Base-by-base conservation (phyloP, 2,888 invertebrate genomes). In the Spatulosminthurus flaviceps region DNA sequence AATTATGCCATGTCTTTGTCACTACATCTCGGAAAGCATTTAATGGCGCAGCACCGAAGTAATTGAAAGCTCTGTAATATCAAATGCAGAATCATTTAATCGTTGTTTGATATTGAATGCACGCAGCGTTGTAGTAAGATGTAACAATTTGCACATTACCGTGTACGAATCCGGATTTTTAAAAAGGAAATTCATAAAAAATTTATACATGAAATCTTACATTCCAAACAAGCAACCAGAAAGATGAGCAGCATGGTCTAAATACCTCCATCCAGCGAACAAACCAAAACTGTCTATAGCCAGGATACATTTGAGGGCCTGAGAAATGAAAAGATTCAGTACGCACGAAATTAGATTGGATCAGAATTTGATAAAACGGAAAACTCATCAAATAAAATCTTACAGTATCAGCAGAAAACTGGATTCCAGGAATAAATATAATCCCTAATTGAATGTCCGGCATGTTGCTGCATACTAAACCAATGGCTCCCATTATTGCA, bases 221-320 rank as follows among this genome's bases (percentile, higher is more conserved):
- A 98, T 91, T 90, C 98, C 98, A 89, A 94, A 95, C 61, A 94
- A 87, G 64, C 94, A 94, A 42, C 98, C 98, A 22, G 97, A 97
- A 82, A 99, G 91, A 92, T 99, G 98, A n/a, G 97, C 98, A 0
- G 98, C 98, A 88, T 99, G 98, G 88, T 99, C 99, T 87, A 99
- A 95, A 86, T 95, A 91, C 87, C 92, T 93, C 96, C 97, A 99
- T 64, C 95, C 92, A 80, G 95, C 87, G 9, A 96, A 77, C 64
- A 96, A 90, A 29, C 98, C 98, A 28, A 92, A 90, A 24, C 93
- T 87, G 88, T 99, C 98, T 78, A 98, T 88, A 13, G 92, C 91
- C 88, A 98, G 92, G 77, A 98, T 90, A 21, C 92, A 92, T 89
- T 95, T 95, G 81, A 98, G 91, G 66, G 94, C 96, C 95, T 95